phyloP scores from a whole-genome alignment of 2,888 invertebrate genomes.

The Lepidochitona cinerea region DNA sequence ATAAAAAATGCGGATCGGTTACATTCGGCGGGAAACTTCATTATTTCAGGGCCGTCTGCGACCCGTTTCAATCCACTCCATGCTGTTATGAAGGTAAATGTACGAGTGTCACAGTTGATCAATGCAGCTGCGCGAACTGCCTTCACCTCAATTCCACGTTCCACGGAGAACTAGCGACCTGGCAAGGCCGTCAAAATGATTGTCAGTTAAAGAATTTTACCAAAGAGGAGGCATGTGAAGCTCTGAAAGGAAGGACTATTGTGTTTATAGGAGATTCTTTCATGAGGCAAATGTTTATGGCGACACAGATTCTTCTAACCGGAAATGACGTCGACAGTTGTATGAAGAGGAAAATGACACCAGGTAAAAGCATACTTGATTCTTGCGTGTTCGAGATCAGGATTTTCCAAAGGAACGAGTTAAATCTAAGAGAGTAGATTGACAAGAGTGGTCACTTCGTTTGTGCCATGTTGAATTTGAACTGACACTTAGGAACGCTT shows the following conservation, averaged over 20 bases:
- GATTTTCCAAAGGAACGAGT: too few species aligned
- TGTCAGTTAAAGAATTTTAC: background rate
- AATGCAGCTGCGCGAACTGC: background rate
- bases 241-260: background rate
- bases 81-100: background rate
- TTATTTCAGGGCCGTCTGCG: background rate
- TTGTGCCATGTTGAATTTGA: too few species aligned
- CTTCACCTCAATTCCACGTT: background rate
- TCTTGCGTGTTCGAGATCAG: too few species aligned
- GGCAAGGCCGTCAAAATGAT: background rate
- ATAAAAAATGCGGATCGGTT: background rate
- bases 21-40: background rate
- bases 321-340: background rate
- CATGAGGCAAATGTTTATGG: background rate
- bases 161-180: background rate
- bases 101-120: background rate
- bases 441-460: too few species aligned
- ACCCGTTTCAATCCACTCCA: background rate
- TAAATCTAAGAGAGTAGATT: too few species aligned
- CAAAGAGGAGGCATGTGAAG: background rate
- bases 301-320: background rate
- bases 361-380: background rate
- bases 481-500: too few species aligned
- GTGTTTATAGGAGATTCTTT: background rate
- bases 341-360: background rate